A percentile compares a stretch with the other conserved stretches of the same genome.
phyloP scores from a whole-genome alignment of 2,113 vertebrate genomes.

The Hemichromis elongatus region DNA sequence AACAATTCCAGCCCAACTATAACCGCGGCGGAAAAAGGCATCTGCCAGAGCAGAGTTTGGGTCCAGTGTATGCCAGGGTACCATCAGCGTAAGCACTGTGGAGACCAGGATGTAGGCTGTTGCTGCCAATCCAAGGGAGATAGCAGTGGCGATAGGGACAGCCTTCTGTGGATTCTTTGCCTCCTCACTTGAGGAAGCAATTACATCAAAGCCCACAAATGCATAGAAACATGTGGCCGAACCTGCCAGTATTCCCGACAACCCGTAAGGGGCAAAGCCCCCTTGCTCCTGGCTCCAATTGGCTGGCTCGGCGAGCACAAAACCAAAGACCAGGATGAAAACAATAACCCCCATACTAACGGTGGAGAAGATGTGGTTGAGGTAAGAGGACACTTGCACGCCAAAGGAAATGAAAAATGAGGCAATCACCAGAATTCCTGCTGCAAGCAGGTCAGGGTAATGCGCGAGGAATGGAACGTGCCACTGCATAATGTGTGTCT shows the following conservation, averaged over 20 bases:
- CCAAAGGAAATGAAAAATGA: slow-evolving; percentile 89
- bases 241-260: slow-evolving; percentile 90
- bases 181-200: slow-evolving; percentile 91
- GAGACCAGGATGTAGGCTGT: slow-evolving; percentile 89
- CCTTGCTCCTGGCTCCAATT: slow-evolving; percentile 88
- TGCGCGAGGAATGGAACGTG: slow-evolving; percentile 84
- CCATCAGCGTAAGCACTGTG: slow-evolving; percentile 87
- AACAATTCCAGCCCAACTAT: slow-evolving; percentile 89
- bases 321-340: slow-evolving; percentile 90
- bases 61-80: slow-evolving; percentile 89
- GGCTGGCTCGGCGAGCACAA: slow-evolving; percentile 80
- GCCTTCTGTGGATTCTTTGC: slow-evolving; percentile 86
- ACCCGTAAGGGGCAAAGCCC: slow-evolving; percentile 85
- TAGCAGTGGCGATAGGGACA: slow-evolving; percentile 84
- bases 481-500: slow-evolving; percentile 84
- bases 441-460: slow-evolving; percentile 88
- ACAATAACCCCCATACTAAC: slow-evolving; percentile 82
- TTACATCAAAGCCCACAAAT: slow-evolving; percentile 95
- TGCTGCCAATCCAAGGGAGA: slow-evolving; percentile 83
- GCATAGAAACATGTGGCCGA: slow-evolving; percentile 95
- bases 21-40: slow-evolving; percentile 90
- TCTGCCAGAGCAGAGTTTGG: slow-evolving; percentile 89
- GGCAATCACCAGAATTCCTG: slow-evolving; percentile 82
- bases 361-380: slow-evolving; percentile 88
- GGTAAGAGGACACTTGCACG: slow-evolving; percentile 90